phyloP scores from a whole-genome alignment of 2,888 invertebrate genomes.

The Lasioglossum lativentre region DNA sequence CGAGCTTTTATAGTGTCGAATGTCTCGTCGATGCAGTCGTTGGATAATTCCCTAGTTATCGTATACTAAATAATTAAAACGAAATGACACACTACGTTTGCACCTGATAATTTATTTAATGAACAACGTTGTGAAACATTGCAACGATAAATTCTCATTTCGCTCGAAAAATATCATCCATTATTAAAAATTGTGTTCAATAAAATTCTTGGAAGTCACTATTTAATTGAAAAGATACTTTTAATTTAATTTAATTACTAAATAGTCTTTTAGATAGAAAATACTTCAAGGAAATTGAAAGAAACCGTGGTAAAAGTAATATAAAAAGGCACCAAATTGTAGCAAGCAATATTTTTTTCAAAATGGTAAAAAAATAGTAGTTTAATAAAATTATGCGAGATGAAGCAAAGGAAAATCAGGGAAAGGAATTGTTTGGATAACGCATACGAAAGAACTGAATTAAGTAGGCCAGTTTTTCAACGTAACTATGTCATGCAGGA shows the following conservation, averaged over 20 bases:
- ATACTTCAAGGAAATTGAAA: background rate
- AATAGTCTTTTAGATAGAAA: background rate
- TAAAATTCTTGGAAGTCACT: background rate
- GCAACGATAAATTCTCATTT: background rate
- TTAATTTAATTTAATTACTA: no score
- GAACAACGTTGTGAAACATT: background rate
- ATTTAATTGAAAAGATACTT: background rate
- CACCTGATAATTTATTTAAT: background rate
- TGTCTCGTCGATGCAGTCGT: background rate
- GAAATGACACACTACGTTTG: background rate
- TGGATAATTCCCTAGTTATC: conserved; percentile 12
- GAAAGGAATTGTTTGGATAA: background rate
- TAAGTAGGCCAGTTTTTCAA: background rate
- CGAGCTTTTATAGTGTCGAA: background rate
- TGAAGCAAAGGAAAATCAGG: background rate
- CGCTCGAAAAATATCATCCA: background rate
- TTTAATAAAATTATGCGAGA: background rate
- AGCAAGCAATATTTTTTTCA: no score
- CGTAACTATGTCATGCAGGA: background rate
- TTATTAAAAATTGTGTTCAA: background rate
- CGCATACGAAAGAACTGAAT: background rate
- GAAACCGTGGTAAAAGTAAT: background rate
- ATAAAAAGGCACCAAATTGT: no score
- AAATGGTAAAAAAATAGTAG: background rate
- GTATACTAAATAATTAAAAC: background rate